A percentile compares a stretch with the other conserved stretches of the same genome.
These are phyloP conservation scores for Vespertilio murinus DNA, from an alignment of 2,797 vertebrate genomes.

Conservation along the genomic window DNA sequence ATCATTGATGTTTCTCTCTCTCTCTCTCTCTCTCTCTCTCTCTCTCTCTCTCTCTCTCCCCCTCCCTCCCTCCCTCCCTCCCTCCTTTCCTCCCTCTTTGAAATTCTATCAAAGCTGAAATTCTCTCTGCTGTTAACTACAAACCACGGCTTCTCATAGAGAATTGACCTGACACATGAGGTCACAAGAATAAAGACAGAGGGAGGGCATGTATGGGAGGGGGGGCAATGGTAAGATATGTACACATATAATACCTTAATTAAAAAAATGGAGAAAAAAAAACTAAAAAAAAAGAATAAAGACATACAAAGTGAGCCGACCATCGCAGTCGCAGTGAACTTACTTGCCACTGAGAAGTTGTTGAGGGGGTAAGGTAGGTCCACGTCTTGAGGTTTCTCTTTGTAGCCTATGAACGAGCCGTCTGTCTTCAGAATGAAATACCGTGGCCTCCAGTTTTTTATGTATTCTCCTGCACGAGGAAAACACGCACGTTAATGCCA, in stretches of 20 bases:
- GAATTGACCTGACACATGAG: not conserved
- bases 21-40: too few species aligned
- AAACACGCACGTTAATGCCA: constrained; percentile 82
- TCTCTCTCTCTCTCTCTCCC: too few species aligned
- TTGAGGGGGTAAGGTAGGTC: constrained; percentile 98
- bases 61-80: too few species aligned
- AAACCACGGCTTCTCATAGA: not conserved
- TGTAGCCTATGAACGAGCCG: constrained; percentile 98
- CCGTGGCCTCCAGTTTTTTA: constrained; percentile 98
- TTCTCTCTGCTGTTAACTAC: not conserved
- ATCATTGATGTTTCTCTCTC: too few species aligned
- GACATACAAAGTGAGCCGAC: constrained; percentile 1
- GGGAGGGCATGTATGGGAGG: too few species aligned
- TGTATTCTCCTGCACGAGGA: constrained; percentile 93
- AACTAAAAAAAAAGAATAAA: too few species aligned
- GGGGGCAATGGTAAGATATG: too few species aligned
- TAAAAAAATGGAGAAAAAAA: too few species aligned
- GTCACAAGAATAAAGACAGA: not conserved
- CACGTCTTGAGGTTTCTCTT: constrained; percentile 98
- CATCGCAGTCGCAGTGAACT: constrained; percentile 77
- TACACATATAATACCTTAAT: too few species aligned
- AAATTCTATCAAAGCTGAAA: constrained; percentile 36
- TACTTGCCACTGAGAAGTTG: constrained; percentile 99
- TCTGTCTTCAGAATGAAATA: constrained; percentile 99
- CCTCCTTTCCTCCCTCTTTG: not conserved